Evolutionary conservation across 2,797 vertebrate genomes (phyloP), one percentile per base, ranked within the genome.

Genomic region (Pseudochromis fuscus): DNA sequence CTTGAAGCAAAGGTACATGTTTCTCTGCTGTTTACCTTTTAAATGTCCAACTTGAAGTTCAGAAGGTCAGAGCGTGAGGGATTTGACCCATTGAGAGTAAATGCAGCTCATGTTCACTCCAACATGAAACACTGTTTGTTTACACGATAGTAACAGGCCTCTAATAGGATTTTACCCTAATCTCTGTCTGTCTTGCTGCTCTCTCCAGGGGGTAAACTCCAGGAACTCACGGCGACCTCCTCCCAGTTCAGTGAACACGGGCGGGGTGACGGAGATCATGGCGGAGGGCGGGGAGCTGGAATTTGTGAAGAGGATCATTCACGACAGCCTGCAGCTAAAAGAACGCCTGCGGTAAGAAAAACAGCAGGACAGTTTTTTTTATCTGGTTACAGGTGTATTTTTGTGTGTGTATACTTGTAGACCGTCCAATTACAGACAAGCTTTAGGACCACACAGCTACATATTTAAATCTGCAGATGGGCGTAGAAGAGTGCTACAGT

Each of bases 201-300:
- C 78, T 73, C 67, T 77, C 30, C 84, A 99, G 98, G 98, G 97
- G 79, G 96, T 97, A 75, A 99, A 99, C 89, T 99, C 98, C 49
- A 95, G 98, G 88, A 99, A 97, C 90, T 95, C 97, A 2, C 95
- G 95, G 18, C 95, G 98, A 38, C 95, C 98, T 23, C 98, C 97
- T 64, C 98, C 98, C 75, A 99, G 98, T 72, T 99, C 98, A 7
- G 94, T 99, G 67, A 99, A 99, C 90, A 99, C 98, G 0, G 98
- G 98, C 19, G 98, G 98, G 2, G 96, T 97, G 88, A 99, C 98
- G 7, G 98, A 99, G 93, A 99, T 99, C 87, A 99, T 99, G 98
- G 98, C 98, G 5, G 98, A 99, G 88, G 98, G 98, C 0, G 98
- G 98, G 21, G 98, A 99, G 76, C 91, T 99, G 67, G 98, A 99